Conservation (phyloP, 2,888 invertebrate species). For the Didymodactylos carnosus region DNA sequence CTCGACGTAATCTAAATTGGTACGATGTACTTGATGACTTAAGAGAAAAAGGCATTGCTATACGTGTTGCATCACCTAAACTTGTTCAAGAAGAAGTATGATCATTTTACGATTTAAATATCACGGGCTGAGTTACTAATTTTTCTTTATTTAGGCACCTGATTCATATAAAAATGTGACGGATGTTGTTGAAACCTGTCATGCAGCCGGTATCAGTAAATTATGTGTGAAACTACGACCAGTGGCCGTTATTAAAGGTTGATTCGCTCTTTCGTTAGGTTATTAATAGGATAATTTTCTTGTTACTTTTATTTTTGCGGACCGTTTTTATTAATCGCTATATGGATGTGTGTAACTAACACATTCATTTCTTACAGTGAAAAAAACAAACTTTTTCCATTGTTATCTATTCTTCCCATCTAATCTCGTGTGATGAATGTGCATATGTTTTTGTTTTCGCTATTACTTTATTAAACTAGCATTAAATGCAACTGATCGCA, state of each 20-base stretch:
- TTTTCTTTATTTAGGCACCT: constrained; percentile 45
- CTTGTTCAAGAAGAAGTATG: constrained; percentile 78
- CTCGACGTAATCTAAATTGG: constrained; percentile 79
- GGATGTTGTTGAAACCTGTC: constrained; percentile 94
- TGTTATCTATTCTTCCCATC: no score
- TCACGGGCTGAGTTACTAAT: not conserved
- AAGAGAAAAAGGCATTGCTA: constrained; percentile 64
- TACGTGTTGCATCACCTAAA: constrained; percentile 92
- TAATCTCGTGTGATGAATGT: no score
- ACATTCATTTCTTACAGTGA: no score
- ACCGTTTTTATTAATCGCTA: no score
- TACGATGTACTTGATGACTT: constrained; percentile 65
- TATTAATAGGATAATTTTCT: no score
- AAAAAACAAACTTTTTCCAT: no score
- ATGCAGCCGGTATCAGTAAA: constrained; percentile 84
- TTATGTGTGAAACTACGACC: constrained; percentile 87
- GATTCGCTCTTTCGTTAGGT: no score
- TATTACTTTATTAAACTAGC: no score
- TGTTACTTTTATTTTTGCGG: no score
- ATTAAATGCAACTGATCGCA: no score
- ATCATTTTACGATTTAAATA: constrained; percentile 21
- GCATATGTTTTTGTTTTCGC: no score
- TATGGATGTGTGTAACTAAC: no score
- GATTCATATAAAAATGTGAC: constrained; percentile 98
- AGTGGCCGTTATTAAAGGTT: constrained; percentile 97